These are phyloP conservation scores for Steatornis caripensis DNA, from an alignment of 2,113 vertebrate genomes.

Conservation along the genomic window DNA sequence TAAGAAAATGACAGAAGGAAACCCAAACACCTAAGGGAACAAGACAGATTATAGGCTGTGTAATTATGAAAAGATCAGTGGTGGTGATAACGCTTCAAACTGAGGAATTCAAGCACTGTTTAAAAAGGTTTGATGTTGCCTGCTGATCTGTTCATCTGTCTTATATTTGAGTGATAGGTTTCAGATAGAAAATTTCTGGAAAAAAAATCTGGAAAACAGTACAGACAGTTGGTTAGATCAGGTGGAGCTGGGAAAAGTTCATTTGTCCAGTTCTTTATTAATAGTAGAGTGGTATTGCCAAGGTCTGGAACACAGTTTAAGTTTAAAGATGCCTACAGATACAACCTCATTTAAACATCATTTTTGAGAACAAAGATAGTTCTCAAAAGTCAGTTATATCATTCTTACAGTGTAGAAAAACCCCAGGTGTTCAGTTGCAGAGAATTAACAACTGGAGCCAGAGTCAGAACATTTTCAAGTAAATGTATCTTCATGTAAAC, in stretches of 20 bases:
- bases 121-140: neutral
- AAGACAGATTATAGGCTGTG: neutral
- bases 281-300: neutral
- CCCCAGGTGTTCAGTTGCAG: accelerated
- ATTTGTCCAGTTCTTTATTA: neutral
- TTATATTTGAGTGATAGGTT: neutral
- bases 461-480: neutral
- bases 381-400: neutral
- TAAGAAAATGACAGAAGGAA: neutral
- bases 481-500: neutral
- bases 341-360: neutral
- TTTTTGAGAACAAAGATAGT: neutral
- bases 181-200: neutral
- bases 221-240: neutral
- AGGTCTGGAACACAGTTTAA: neutral
- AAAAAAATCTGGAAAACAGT: neutral
- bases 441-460: neutral
- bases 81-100: neutral
- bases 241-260: neutral
- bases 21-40: neutral
- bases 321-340: neutral
- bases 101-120: neutral
- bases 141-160: neutral
- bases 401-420: neutral
- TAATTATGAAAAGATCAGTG: neutral